These are phyloP conservation scores for Chironomus tentans DNA, from an alignment of 2,888 invertebrate genomes.

Conservation along the genomic window DNA sequence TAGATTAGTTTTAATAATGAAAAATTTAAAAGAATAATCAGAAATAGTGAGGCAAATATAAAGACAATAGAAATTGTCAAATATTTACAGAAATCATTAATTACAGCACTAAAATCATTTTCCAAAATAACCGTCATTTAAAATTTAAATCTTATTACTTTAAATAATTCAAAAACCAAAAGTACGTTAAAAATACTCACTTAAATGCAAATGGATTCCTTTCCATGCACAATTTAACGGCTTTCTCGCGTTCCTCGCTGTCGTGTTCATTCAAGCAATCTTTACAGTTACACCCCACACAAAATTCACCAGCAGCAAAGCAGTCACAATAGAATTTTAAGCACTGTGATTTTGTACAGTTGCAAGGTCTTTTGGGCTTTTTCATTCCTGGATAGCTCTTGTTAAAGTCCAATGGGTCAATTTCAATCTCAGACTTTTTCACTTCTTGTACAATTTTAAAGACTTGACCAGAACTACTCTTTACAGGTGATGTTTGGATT, in stretches of 20 bases:
- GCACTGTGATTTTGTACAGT: conserved; percentile 98
- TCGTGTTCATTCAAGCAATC: conserved; percentile 95
- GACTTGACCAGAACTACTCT: neutral
- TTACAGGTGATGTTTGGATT: conserved; percentile 25
- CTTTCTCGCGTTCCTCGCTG: conserved; percentile 88
- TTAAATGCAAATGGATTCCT: conserved; percentile 94
- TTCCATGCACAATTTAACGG: conserved; percentile 89
- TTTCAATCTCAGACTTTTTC: conserved; percentile 14
- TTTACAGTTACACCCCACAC: conserved; percentile 93
- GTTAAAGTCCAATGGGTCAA: neutral
- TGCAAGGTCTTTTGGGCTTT: conserved; percentile 82
- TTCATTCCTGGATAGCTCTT: neutral
- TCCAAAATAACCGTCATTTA: neutral
- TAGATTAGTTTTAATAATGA: too few species aligned
- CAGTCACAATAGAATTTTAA: conserved; percentile 98
- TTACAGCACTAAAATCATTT: too few species aligned
- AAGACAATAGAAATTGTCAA: too few species aligned
- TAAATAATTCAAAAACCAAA: too few species aligned
- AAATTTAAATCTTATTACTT: too few species aligned
- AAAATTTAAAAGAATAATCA: too few species aligned
- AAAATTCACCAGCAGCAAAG: conserved; percentile 99
- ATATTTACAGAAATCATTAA: too few species aligned
- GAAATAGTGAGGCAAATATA: too few species aligned
- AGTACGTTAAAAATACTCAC: conserved; percentile 37
- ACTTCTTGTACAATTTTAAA: conserved; percentile 19